phyloP scores from a whole-genome alignment of 2,113 vertebrate species.

The Setophaga coronata region DNA sequence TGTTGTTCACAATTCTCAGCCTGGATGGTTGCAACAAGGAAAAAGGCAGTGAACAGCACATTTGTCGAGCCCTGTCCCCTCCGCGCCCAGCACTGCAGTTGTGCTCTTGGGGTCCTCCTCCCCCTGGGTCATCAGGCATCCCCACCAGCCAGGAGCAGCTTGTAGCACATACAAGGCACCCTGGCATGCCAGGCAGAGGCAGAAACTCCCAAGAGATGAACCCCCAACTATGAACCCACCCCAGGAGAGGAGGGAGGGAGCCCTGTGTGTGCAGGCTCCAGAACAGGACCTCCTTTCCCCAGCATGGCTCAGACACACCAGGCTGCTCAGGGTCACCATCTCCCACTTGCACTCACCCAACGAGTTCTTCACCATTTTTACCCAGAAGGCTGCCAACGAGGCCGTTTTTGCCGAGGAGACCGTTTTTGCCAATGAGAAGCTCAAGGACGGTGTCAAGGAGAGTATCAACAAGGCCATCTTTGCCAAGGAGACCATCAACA shows the following conservation, averaged over 20 bases:
- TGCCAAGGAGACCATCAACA: not conserved
- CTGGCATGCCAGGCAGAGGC: no score
- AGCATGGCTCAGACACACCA: rapidly evolving
- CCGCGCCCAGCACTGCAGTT: rapidly evolving
- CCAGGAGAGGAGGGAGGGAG: not conserved
- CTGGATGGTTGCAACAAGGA: constrained; percentile 10
- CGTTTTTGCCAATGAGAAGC: not conserved
- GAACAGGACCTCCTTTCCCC: not conserved
- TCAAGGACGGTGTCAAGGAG: constrained; percentile 25
- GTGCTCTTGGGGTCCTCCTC: rapidly evolving
- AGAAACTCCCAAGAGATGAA: not conserved
- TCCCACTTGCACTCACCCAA: constrained; percentile 54
- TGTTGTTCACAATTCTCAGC: constrained; percentile 55
- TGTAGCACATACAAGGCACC: not conserved
- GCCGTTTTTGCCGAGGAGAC: constrained; percentile 15
- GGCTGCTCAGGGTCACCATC: no score
- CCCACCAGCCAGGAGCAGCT: not conserved
- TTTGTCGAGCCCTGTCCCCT: not conserved
- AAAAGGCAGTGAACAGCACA: not conserved
- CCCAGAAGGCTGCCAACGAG: not conserved
- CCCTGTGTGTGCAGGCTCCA: not conserved
- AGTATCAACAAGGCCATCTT: not conserved
- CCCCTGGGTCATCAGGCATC: not conserved
- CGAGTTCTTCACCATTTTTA: not conserved
- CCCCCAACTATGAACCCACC: not conserved